These are phyloP conservation scores for Parnassius smintheus DNA, from an alignment of 2,888 invertebrate genomes.

Conservation along the genomic window DNA sequence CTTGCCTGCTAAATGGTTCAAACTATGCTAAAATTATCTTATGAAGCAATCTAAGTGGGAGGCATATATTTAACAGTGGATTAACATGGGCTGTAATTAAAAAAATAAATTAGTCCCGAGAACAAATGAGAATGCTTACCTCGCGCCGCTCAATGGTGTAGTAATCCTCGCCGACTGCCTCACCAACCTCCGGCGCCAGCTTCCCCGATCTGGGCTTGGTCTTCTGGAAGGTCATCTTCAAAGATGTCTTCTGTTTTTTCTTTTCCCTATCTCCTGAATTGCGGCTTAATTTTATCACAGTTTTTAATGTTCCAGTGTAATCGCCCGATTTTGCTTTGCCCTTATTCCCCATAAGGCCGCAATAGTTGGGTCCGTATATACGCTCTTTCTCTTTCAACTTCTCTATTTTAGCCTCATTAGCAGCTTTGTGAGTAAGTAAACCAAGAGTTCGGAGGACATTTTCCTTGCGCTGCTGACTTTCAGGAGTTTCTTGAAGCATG, in stretches of 20 bases:
- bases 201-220: slow-evolving; percentile 83
- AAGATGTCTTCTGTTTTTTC: slow-evolving; percentile 85
- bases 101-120: no score
- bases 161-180: slow-evolving; percentile 67
- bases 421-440: slow-evolving; percentile 86
- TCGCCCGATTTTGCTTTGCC: slow-evolving; percentile 65
- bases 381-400: slow-evolving; percentile 76
- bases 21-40: no score
- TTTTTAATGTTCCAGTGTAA: slow-evolving; percentile 91
- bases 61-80: no score
- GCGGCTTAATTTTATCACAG: slow-evolving; percentile 89
- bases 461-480: slow-evolving; percentile 86
- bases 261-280: slow-evolving; percentile 68
- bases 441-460: slow-evolving; percentile 88
- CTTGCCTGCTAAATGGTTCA: no score
- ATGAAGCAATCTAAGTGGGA: no score
- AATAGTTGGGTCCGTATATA: slow-evolving; percentile 48
- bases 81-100: no score
- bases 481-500: slow-evolving; percentile 77
- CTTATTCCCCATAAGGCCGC: slow-evolving; percentile 46
- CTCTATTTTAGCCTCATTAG: slow-evolving; percentile 84
- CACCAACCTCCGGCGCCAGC: slow-evolving; percentile 66
- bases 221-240: slow-evolving; percentile 91
- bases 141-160: slow-evolving; percentile 85
- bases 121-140: slow-evolving; percentile 51